These are phyloP conservation scores for Plebejus argus DNA, from an alignment of 2,888 invertebrate species.

Conservation along the genomic window DNA sequence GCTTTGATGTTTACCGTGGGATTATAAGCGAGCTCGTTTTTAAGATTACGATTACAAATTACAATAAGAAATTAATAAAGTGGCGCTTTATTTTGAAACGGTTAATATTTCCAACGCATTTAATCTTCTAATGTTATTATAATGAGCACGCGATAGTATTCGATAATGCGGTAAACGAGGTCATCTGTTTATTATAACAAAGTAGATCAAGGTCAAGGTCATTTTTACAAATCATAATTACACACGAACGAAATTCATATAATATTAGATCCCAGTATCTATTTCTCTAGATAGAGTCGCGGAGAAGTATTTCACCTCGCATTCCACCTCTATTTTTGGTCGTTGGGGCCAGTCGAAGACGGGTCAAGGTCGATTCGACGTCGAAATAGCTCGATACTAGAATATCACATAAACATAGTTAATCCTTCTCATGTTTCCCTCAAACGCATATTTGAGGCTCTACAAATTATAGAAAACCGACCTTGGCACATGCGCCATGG, in stretches of 20 bases:
- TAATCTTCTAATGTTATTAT: slow-evolving; percentile 61
- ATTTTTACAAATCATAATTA: slow-evolving; percentile 78
- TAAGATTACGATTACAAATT: slow-evolving; percentile 8
- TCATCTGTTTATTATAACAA: slow-evolving; percentile 75
- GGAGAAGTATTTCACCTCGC: slow-evolving; percentile 64
- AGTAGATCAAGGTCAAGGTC: slow-evolving; percentile 81
- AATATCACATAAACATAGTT: neutral
- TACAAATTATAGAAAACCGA: slow-evolving; percentile 47
- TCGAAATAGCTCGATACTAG: neutral
- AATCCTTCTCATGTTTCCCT: slow-evolving; percentile 6
- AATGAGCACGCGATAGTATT: slow-evolving; percentile 67
- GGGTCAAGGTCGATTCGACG: slow-evolving; percentile 68
- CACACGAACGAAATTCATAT: slow-evolving; percentile 66
- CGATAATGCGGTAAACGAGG: slow-evolving; percentile 78
- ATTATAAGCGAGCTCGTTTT: neutral
- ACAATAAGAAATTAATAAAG: slow-evolving; percentile 30
- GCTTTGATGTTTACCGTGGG: neutral
- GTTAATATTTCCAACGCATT: slow-evolving; percentile 48
- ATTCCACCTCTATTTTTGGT: slow-evolving; percentile 66
- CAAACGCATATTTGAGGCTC: slow-evolving; percentile 33
- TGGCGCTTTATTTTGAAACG: slow-evolving; percentile 43
- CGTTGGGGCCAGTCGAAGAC: slow-evolving; percentile 64
- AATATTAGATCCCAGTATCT: slow-evolving; percentile 63
- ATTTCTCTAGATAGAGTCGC: slow-evolving; percentile 35
- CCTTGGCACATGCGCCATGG: slow-evolving; percentile 62